phyloP scores from a whole-genome alignment of 2,113 vertebrate genomes.

The Pogonocichla stellata region DNA sequence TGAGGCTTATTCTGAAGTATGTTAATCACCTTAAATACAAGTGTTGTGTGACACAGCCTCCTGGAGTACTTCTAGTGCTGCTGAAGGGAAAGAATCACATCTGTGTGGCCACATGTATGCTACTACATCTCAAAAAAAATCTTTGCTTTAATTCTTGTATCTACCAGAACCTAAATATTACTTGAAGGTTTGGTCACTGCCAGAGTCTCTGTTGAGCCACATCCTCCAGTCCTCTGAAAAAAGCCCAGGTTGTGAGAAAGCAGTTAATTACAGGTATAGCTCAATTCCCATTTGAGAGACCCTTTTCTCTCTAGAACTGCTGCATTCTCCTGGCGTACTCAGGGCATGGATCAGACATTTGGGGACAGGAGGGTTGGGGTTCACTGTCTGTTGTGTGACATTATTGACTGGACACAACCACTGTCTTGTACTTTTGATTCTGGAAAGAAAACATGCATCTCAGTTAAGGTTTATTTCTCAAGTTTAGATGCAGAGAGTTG shows the following conservation, averaged over 20 bases:
- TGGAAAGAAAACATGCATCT: rapidly evolving
- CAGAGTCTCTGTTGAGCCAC: background rate
- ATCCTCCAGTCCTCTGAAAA: background rate
- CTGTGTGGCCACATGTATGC: background rate
- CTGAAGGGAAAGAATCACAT: background rate
- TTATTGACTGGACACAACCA: background rate
- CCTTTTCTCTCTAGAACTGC: background rate
- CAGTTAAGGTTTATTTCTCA: background rate
- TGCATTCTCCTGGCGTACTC: background rate
- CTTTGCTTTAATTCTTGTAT: background rate
- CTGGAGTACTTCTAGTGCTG: background rate
- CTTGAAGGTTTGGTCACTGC: background rate
- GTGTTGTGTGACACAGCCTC: background rate
- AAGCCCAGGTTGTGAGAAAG: background rate
- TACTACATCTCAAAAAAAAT: background rate
- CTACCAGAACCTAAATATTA: background rate
- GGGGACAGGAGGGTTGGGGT: rapidly evolving
- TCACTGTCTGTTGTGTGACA: rapidly evolving
- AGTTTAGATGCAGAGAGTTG: background rate
- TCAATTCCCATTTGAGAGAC: background rate
- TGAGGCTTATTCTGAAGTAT: background rate
- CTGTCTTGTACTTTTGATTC: background rate
- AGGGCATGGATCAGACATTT: background rate
- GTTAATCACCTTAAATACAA: background rate
- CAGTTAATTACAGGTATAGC: background rate